Percentiles rank a stretch among this genome's conserved stretches.
Conservation (phyloP, 2,888 invertebrate genomes). For the Lysandra coridon region DNA sequence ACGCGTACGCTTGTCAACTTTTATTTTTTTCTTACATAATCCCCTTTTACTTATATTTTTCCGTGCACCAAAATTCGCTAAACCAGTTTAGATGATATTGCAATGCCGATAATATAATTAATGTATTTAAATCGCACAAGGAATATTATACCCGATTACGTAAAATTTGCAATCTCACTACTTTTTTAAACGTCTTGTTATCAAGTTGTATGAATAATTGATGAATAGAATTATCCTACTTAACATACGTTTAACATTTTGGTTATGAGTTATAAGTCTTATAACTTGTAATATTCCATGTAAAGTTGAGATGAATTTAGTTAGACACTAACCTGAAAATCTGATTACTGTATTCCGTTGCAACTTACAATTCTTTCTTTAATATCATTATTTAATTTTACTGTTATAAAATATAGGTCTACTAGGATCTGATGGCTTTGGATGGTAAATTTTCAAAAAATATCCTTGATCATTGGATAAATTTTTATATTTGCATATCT, state of each 20-base stretch:
- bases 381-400: too few species aligned
- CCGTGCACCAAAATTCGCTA: background rate
- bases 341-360: background rate
- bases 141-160: background rate
- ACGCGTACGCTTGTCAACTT: background rate
- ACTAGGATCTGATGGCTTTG: too few species aligned
- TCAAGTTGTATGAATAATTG: conserved; percentile 1
- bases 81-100: background rate
- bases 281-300: background rate
- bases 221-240: conserved; percentile 2
- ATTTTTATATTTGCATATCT: too few species aligned
- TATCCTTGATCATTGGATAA: too few species aligned
- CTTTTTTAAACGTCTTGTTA: background rate
- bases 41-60: conserved; percentile 16
- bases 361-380: too few species aligned
- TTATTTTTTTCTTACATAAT: conserved; percentile 11
- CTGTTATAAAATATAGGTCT: too few species aligned
- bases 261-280: background rate
- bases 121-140: background rate
- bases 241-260: background rate
- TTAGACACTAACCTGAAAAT: background rate
- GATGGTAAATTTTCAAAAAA: too few species aligned
- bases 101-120: conserved; percentile 7
- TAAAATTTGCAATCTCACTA: conserved; percentile 7
- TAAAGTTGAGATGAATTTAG: background rate